These are phyloP conservation scores for Sibirionetta formosa DNA, from an alignment of 2,797 vertebrate genomes.

Conservation along the genomic window DNA sequence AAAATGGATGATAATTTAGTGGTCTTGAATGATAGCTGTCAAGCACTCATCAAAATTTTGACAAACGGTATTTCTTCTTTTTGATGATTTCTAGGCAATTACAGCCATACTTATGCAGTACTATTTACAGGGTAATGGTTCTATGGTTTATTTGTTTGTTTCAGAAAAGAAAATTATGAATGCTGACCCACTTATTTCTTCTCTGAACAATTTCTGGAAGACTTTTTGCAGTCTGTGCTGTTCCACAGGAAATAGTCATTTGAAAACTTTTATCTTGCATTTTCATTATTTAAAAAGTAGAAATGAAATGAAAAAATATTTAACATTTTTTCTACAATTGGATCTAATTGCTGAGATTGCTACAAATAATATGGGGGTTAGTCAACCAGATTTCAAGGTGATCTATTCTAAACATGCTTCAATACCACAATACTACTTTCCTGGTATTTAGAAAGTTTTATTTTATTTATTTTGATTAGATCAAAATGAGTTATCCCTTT, in stretches of 20 bases:
- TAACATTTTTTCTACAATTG: not conserved
- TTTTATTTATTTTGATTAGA: conserved; percentile 39
- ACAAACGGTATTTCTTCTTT: not conserved
- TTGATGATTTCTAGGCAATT: not conserved
- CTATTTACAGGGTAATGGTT: not conserved
- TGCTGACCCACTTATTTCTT: not conserved
- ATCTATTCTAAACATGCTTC: not conserved
- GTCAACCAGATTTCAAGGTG: not conserved
- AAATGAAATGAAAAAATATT: not conserved
- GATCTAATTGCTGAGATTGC: not conserved
- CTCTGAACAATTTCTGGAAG: not conserved
- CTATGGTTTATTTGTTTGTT: not conserved
- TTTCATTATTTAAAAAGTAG: not conserved
- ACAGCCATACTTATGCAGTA: not conserved
- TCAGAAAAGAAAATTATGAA: not conserved
- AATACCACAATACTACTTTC: not conserved
- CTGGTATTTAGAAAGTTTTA: not conserved
- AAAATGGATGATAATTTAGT: not conserved
- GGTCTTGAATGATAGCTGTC: not conserved
- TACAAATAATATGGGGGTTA: not conserved
- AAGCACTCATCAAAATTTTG: not conserved
- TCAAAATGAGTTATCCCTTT: not conserved
- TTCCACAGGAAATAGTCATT: not conserved
- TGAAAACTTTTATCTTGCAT: not conserved
- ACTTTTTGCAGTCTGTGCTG: not conserved